Conservation (phyloP, 1,140 invertebrate genomes). For the Diprion similis region DNA sequence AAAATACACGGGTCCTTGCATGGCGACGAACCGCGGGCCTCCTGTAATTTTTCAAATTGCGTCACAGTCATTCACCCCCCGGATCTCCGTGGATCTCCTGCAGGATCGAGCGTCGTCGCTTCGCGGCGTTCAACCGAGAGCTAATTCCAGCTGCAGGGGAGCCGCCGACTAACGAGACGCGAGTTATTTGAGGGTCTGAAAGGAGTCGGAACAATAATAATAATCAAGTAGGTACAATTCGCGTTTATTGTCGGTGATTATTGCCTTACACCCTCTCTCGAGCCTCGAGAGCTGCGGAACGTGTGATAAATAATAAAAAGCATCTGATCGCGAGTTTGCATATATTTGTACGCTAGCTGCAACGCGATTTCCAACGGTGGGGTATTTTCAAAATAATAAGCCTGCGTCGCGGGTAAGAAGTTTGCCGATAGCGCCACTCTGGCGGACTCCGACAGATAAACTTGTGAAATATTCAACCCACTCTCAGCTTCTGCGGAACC, state of each 20-base stretch:
- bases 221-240: conserved; percentile 57
- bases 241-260: conserved; percentile 56
- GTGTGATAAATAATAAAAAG: conserved; percentile 57
- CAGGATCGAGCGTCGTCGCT: conserved; percentile 13
- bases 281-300: conserved; percentile 15
- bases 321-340: not conserved
- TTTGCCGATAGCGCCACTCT: conserved; percentile 4
- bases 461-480: not conserved
- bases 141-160: conserved; percentile 13
- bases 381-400: not conserved
- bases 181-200: conserved; percentile 57
- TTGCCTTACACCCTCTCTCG: conserved; percentile 45
- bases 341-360: too few relatives aligned
- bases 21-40: conserved; percentile 36
- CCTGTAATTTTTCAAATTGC: conserved; percentile 59
- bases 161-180: conserved; percentile 49
- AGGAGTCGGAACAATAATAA: conserved; percentile 58
- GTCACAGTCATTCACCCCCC: conserved; percentile 49
- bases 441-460: conserved; percentile 1
- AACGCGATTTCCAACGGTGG: not conserved
- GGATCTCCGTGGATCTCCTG: conserved; percentile 16
- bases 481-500: not conserved
- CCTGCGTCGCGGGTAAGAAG: not conserved
- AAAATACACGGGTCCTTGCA: conserved; percentile 27
- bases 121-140: conserved; percentile 24